Percentiles rank a stretch among this genome's conserved stretches.
Evolutionary conservation across 64 coral and sea anemone species (phyloP).

Genomic region (Porites lutea): DNA sequence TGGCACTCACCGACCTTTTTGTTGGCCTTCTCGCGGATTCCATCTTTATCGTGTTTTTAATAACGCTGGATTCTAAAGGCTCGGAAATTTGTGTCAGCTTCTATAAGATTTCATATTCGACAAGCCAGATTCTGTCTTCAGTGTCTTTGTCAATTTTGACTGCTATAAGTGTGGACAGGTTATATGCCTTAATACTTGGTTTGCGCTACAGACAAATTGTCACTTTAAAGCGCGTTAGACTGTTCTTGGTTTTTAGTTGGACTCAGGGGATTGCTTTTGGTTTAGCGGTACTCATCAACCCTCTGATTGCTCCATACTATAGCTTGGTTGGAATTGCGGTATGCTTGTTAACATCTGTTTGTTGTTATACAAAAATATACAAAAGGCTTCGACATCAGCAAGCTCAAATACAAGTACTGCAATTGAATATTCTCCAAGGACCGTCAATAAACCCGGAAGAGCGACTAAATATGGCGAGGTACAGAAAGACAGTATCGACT

Average conservation of each 20-base stretch:
- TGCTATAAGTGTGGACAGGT: slow-evolving; percentile 11
- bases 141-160: neutral
- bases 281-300: neutral
- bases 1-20: neutral
- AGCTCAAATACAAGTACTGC: neutral
- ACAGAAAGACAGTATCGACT: slow-evolving; percentile 8
- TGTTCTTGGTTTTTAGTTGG: neutral
- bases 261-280: neutral
- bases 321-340: neutral
- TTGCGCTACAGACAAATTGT: slow-evolving; percentile 5
- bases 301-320: neutral
- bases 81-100: neutral
- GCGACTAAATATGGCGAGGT: neutral
- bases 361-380: neutral
- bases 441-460: neutral
- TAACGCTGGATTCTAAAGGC: neutral
- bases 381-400: neutral
- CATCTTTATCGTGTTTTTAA: neutral
- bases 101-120: neutral
- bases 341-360: neutral
- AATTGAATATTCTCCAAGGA: neutral
- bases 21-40: neutral
- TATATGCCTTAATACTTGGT: neutral
- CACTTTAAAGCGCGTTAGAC: neutral
- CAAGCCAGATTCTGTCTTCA: neutral